Evolutionary conservation across 2,888 invertebrate genomes (phyloP).

Genomic region (Acanthosoma haemorrhoidale): DNA sequence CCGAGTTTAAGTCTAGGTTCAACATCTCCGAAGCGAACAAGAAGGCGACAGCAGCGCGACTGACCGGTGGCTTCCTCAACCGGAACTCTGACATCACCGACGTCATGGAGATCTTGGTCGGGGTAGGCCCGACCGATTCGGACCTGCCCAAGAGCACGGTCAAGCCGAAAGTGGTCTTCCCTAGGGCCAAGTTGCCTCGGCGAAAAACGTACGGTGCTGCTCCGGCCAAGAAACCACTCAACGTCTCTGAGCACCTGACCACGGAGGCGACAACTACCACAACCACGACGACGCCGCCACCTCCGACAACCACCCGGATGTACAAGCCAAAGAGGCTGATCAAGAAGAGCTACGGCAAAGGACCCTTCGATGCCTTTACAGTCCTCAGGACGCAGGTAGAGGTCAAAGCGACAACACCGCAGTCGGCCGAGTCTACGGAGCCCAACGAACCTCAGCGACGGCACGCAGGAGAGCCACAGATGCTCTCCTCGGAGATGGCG

Average conservation of each 20-base stretch:
- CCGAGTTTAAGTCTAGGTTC: constrained; percentile 32
- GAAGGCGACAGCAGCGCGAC: neutral
- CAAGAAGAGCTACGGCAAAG: constrained; percentile 34
- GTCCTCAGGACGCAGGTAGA: constrained; percentile 22
- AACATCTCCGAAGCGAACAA: constrained; percentile 15
- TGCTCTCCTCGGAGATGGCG: constrained; percentile 28
- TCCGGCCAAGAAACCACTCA: neutral
- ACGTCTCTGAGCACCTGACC: constrained; percentile 1
- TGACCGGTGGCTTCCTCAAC: constrained; percentile 31
- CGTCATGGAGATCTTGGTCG: neutral
- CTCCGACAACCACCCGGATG: constrained; percentile 39
- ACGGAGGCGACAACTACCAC: constrained; percentile 38
- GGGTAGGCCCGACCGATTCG: neutral
- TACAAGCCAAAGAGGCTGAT: constrained; percentile 39
- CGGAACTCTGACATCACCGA: constrained; percentile 21
- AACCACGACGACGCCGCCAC: constrained; percentile 35
- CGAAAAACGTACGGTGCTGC: constrained; percentile 1
- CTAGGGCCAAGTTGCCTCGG: constrained; percentile 27
- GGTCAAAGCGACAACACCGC: neutral
- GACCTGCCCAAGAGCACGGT: constrained; percentile 1
- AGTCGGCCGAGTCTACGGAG: neutral
- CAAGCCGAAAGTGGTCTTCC: constrained; percentile 33
- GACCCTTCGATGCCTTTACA: constrained; percentile 36
- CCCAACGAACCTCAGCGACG: neutral
- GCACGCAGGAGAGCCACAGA: constrained; percentile 30